These are phyloP conservation scores for Drosophila anomalata DNA, from an alignment of 2,888 invertebrate species.

Conservation along the genomic window DNA sequence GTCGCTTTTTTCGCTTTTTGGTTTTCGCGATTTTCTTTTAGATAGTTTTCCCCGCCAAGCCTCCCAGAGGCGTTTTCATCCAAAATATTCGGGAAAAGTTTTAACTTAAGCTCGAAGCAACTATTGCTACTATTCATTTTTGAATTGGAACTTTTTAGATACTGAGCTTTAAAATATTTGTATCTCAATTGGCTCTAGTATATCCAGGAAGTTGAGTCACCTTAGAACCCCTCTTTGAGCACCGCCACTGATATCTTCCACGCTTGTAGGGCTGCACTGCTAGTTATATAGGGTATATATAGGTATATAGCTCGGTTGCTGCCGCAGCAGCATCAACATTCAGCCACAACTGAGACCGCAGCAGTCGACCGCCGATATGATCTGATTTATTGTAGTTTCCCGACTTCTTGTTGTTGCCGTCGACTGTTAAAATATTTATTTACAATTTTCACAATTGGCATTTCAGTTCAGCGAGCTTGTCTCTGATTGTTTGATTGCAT, in stretches of 20 bases:
- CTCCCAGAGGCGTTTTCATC: slow-evolving; percentile 1
- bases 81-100: background rate
- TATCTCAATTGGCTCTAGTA: too few species aligned
- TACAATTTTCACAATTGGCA: slow-evolving; percentile 81
- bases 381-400: slow-evolving; percentile 75
- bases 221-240: background rate
- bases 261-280: slow-evolving; percentile 71
- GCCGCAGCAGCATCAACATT: slow-evolving; percentile 14
- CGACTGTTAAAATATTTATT: slow-evolving; percentile 80
- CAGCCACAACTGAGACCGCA: slow-evolving; percentile 36
- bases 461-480: slow-evolving; percentile 56
- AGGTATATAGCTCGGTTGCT: slow-evolving; percentile 25
- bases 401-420: slow-evolving; percentile 55
- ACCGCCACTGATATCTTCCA: slow-evolving; percentile 15
- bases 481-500: slow-evolving; percentile 48
- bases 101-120: background rate
- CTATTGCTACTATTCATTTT: background rate
- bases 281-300: slow-evolving; percentile 19
- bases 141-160: background rate
- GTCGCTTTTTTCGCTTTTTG: slow-evolving; percentile 16
- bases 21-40: slow-evolving; percentile 47
- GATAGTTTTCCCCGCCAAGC: slow-evolving; percentile 34
- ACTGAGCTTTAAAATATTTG: background rate
- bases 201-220: too few species aligned
- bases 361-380: slow-evolving; percentile 66